Percentiles rank a stretch among this genome's conserved stretches.
Evolutionary conservation across 2,797 vertebrate species (phyloP).

Genomic region (Xenops minutus): DNA sequence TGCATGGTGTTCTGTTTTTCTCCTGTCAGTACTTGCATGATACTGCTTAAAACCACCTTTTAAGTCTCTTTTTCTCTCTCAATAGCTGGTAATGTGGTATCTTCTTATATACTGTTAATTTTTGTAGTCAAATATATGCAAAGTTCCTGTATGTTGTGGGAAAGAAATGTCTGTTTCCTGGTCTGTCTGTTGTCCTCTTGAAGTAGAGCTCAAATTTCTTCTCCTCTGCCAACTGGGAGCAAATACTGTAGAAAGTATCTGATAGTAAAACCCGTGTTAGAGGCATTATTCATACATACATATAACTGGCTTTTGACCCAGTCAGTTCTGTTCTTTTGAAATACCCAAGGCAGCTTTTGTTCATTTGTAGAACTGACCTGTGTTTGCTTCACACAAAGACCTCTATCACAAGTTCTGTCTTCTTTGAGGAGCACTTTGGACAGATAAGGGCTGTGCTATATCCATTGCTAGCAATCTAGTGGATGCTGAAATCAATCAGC

Average conservation of each 20-base stretch:
- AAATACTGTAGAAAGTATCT: not conserved
- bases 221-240: not conserved
- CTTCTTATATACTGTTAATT: not conserved
- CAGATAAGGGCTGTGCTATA: rapidly evolving
- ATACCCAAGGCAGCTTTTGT: not conserved
- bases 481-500: not conserved
- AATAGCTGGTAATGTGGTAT: not conserved
- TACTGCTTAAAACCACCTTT: not conserved
- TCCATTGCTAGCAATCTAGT: not conserved
- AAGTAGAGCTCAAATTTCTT: not conserved
- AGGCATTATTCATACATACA: not conserved
- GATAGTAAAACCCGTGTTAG: not conserved
- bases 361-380: not conserved
- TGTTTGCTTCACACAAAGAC: not conserved
- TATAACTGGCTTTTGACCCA: not conserved
- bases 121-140: not conserved
- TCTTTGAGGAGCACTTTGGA: not conserved
- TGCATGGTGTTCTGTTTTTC: too few species aligned
- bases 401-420: not conserved
- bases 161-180: not conserved
- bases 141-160: not conserved
- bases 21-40: not conserved
- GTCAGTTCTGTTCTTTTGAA: not conserved
- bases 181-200: not conserved
- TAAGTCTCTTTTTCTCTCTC: not conserved